phyloP scores from a whole-genome alignment of 1,140 invertebrate genomes.

The Himalopsyche phryganea region DNA sequence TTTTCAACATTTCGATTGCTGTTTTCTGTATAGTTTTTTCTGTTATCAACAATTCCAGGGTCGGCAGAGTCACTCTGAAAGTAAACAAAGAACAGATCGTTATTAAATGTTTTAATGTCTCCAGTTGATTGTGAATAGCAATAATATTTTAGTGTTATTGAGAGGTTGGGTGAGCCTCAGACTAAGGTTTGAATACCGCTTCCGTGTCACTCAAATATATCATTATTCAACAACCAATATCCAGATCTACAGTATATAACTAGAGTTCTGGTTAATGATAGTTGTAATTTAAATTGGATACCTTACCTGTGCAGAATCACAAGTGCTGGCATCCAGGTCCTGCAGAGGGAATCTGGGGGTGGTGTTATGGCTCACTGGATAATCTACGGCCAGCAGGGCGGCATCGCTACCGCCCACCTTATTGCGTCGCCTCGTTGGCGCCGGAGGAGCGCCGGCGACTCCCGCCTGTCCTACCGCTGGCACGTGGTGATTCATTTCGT shows the following conservation, averaged over 20 bases:
- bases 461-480: slow-evolving; percentile 55
- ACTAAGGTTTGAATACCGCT: too few species aligned
- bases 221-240: too few species aligned
- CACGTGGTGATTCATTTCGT: slow-evolving; percentile 86
- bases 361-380: slow-evolving; percentile 30
- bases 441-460: slow-evolving; percentile 32
- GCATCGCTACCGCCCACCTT: slow-evolving; percentile 71
- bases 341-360: slow-evolving; percentile 37
- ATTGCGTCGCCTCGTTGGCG: slow-evolving; percentile 40
- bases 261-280: too few species aligned
- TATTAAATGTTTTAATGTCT: background rate
- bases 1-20: slow-evolving; percentile 6
- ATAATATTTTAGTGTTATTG: too few species aligned
- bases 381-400: slow-evolving; percentile 43
- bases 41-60: slow-evolving; percentile 4
- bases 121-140: too few species aligned
- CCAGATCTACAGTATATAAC: too few species aligned
- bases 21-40: background rate
- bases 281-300: too few species aligned
- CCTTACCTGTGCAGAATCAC: slow-evolving; percentile 19
- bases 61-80: slow-evolving; percentile 22
- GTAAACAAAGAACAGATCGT: slow-evolving; percentile 3
- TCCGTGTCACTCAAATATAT: too few species aligned
- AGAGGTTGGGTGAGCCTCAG: too few species aligned
- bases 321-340: slow-evolving; percentile 14